A percentile compares a stretch with the other conserved stretches of the same genome.
phyloP scores from a whole-genome alignment of 2,113 vertebrate species.

The Melozone crissalis region DNA sequence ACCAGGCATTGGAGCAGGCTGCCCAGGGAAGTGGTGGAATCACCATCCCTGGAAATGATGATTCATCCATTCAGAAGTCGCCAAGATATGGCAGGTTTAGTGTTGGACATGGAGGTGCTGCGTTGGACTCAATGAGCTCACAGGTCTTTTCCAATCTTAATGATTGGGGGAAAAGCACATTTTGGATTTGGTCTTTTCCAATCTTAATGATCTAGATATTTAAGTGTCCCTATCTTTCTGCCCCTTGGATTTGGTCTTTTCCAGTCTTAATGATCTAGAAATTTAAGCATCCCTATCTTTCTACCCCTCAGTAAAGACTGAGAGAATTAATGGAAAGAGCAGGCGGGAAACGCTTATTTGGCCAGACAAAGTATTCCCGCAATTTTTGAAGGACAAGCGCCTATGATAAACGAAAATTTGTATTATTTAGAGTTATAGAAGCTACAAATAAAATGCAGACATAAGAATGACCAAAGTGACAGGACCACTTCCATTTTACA shows the following conservation, averaged over 20 bases:
- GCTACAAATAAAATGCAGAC: not conserved
- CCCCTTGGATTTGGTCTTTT: not conserved
- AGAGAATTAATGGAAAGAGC: not conserved
- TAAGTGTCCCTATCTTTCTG: accelerated
- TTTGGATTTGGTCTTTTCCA: not conserved
- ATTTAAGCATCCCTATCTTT: not conserved
- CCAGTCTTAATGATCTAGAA: too few relatives aligned
- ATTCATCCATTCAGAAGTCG: not conserved
- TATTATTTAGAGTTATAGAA: not conserved
- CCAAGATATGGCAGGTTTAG: not conserved
- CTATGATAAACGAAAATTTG: not conserved
- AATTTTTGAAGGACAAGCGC: not conserved
- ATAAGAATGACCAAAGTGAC: not conserved
- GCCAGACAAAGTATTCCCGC: not conserved
- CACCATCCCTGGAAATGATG: not conserved
- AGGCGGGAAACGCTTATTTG: not conserved
- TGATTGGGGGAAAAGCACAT: too few relatives aligned
- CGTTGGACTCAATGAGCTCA: not conserved
- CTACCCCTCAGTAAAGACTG: not conserved
- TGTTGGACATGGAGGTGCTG: not conserved
- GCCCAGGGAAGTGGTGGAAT: not conserved
- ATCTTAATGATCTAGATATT: too few relatives aligned
- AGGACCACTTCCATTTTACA: not conserved
- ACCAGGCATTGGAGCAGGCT: not conserved
- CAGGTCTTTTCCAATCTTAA: not conserved